Evolutionary conservation across 2,888 invertebrate genomes (phyloP).

Genomic region (Meliscaeva auricollis): DNA sequence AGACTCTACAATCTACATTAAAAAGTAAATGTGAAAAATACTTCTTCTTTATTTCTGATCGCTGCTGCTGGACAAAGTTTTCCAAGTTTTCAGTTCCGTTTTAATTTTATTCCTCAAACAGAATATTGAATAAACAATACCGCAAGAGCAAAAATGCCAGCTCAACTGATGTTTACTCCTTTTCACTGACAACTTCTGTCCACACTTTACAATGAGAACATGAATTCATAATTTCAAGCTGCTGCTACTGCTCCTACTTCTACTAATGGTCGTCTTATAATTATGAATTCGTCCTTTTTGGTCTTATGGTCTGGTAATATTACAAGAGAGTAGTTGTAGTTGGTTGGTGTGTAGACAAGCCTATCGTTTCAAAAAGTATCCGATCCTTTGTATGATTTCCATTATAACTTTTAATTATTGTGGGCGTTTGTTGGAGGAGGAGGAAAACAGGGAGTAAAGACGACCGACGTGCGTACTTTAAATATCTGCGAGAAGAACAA

Average conservation of each 20-base stretch:
- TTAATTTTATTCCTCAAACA: background rate
- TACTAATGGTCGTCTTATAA: conserved; percentile 57
- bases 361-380: conserved; percentile 63
- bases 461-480: background rate
- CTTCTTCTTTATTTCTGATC: background rate
- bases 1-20: too few relatives aligned
- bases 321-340: background rate
- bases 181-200: conserved; percentile 35
- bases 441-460: conserved; percentile 7
- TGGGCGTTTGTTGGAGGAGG: conserved; percentile 53
- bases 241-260: background rate
- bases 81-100: background rate
- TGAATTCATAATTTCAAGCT: conserved; percentile 68
- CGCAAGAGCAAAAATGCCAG: conserved; percentile 23
- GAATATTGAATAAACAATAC: conserved; percentile 55
- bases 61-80: background rate
- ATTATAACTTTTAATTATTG: conserved; percentile 75
- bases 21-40: background rate
- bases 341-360: conserved; percentile 1
- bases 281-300: conserved; percentile 60
- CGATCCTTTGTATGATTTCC: conserved; percentile 70
- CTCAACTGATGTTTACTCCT: background rate
- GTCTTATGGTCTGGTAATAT: background rate
- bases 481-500: background rate
- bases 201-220: conserved; percentile 51